A percentile compares a stretch with the other conserved stretches of the same genome.
Conservation (phyloP, 1,140 invertebrate genomes). For the Sinella curviseta region DNA sequence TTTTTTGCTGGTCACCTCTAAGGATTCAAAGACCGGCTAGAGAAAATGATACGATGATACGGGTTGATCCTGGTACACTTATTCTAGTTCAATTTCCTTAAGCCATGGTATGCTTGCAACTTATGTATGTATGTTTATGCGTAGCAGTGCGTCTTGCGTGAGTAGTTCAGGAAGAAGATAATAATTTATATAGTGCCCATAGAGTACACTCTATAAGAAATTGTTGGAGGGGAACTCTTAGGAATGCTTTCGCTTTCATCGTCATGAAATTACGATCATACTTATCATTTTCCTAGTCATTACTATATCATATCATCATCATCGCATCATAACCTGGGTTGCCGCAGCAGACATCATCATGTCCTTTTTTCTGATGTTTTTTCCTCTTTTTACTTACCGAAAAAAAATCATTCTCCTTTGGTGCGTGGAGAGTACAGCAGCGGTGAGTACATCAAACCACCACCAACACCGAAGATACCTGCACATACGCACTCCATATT, state of each 20-base stretch:
- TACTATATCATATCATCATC: constrained; percentile 8
- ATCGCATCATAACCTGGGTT: neutral
- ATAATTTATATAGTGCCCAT: neutral
- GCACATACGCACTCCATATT: too few relatives aligned
- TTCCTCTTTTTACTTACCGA: neutral
- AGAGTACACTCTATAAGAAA: neutral
- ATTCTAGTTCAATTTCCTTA: too few relatives aligned
- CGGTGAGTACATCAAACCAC: too few relatives aligned
- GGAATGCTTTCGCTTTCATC: constrained; percentile 16
- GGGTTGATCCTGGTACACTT: too few relatives aligned
- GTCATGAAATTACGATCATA: neutral
- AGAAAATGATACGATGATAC: neutral
- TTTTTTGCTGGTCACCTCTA: neutral
- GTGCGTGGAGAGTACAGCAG: too few relatives aligned
- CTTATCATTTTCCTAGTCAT: neutral
- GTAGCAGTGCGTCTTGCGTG: neutral
- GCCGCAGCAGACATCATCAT: neutral
- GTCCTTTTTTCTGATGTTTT: neutral
- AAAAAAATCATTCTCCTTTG: too few relatives aligned
- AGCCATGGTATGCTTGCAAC: neutral
- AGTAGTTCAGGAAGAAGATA: too few relatives aligned
- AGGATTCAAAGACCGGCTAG: neutral
- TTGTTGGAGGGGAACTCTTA: neutral
- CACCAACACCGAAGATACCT: too few relatives aligned
- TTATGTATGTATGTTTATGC: neutral